phyloP scores from a whole-genome alignment of 2,797 vertebrate genomes.

The Salarias fasciatus region DNA sequence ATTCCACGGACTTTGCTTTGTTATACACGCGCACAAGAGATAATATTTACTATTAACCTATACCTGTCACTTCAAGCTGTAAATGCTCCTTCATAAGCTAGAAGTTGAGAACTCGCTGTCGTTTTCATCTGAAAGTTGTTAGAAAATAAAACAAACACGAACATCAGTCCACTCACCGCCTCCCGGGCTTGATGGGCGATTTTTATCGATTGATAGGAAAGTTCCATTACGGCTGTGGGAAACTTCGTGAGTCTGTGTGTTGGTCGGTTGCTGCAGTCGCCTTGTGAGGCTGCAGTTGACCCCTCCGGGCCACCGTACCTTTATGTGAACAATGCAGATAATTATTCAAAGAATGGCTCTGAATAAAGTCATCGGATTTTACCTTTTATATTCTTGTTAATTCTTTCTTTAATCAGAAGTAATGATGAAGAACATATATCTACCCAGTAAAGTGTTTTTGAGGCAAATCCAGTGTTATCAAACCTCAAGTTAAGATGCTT shows the following conservation, averaged over 20 bases:
- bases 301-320: conserved; percentile 16
- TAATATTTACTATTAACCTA: neutral
- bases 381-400: too few relatives aligned
- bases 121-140: neutral
- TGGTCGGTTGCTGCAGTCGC: neutral
- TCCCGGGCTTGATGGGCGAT: conserved; percentile 85
- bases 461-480: too few relatives aligned
- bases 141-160: neutral
- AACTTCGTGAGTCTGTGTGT: neutral
- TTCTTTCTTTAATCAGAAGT: too few relatives aligned
- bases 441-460: too few relatives aligned
- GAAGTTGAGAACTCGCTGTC: neutral
- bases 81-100: neutral
- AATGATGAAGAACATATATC: too few relatives aligned
- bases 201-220: conserved; percentile 87
- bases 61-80: neutral
- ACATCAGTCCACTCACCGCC: conserved; percentile 81
- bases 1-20: too few relatives aligned
- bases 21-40: neutral
- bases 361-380: too few relatives aligned
- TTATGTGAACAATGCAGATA: neutral
- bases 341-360: too few relatives aligned
- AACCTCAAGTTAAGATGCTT: too few relatives aligned
- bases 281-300: neutral
- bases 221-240: conserved; percentile 79